These are phyloP conservation scores for Pionites leucogaster DNA, from an alignment of 2,113 vertebrate genomes.

Conservation along the genomic window DNA sequence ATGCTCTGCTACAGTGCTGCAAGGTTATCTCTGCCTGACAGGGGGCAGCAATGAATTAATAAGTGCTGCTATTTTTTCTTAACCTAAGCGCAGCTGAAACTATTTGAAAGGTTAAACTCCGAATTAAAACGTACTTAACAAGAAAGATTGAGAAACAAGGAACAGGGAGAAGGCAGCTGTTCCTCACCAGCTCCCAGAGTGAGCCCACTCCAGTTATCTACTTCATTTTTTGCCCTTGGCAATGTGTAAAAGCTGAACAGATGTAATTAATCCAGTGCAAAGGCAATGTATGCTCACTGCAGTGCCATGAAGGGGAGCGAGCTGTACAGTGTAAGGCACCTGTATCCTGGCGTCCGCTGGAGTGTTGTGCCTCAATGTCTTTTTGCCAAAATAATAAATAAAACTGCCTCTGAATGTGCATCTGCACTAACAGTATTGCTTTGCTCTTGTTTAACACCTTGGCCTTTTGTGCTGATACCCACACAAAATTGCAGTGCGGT, in stretches of 20 bases:
- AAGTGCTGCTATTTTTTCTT: constrained; percentile 24
- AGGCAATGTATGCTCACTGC: not conserved
- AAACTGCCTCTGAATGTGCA: not conserved
- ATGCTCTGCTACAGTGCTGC: constrained; percentile 15
- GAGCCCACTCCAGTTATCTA: not conserved
- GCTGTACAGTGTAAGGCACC: not conserved
- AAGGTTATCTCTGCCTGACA: constrained; percentile 62
- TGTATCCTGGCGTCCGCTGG: not conserved
- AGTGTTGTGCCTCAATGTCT: not conserved
- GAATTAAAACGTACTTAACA: not conserved
- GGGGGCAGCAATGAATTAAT: constrained; percentile 70
- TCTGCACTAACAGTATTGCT: not conserved
- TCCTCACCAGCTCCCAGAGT: not conserved
- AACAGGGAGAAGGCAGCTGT: not conserved
- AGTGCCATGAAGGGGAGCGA: not conserved
- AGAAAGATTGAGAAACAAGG: not conserved
- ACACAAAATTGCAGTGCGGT: not conserved
- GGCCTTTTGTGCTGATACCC: not conserved
- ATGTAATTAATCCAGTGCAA: not conserved
- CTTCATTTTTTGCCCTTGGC: not conserved
- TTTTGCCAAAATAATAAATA: not conserved
- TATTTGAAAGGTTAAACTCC: not conserved
- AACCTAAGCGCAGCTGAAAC: not conserved
- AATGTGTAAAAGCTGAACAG: not conserved
- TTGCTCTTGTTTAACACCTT: not conserved